Conservation (phyloP, 2,888 invertebrate species). For the Phalangium opilio region DNA sequence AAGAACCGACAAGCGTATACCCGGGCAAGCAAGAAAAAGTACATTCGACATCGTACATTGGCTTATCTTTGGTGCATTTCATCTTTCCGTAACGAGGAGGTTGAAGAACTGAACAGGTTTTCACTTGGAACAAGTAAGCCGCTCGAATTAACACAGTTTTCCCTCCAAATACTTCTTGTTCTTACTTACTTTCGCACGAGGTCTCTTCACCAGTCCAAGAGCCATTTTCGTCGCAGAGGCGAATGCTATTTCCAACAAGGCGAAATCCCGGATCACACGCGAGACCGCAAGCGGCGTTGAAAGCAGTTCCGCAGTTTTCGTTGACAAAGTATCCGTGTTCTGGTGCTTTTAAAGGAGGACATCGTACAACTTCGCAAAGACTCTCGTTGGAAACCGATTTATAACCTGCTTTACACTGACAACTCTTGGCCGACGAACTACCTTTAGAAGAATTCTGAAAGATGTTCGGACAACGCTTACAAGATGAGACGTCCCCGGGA, state of each 20-base stretch:
- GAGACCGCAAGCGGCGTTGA: slow-evolving; percentile 53
- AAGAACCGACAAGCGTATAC: slow-evolving; percentile 45
- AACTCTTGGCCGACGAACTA: slow-evolving; percentile 41
- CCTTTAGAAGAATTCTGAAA: slow-evolving; percentile 43
- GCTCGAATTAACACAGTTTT: no score
- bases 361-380: slow-evolving; percentile 37
- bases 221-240: slow-evolving; percentile 47
- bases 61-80: slow-evolving; percentile 31
- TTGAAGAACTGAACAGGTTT: slow-evolving; percentile 42
- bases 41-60: slow-evolving; percentile 46
- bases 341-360: slow-evolving; percentile 43
- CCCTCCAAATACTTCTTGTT: no score
- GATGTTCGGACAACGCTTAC: slow-evolving; percentile 44
- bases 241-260: slow-evolving; percentile 37
- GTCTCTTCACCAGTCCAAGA: slow-evolving; percentile 50
- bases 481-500: slow-evolving; percentile 39
- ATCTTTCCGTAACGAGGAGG: slow-evolving; percentile 43
- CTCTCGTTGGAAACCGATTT: slow-evolving; percentile 15
- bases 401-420: slow-evolving; percentile 47
- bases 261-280: slow-evolving; percentile 48
- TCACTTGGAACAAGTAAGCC: no score
- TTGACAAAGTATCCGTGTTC: slow-evolving; percentile 51
- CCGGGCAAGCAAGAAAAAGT: slow-evolving; percentile 47
- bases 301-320: slow-evolving; percentile 44
- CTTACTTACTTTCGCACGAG: slow-evolving; percentile 42